A percentile compares a stretch with the other conserved stretches of the same genome.
Conservation (phyloP, 2,888 invertebrate genomes). For the Philereme transversata region DNA sequence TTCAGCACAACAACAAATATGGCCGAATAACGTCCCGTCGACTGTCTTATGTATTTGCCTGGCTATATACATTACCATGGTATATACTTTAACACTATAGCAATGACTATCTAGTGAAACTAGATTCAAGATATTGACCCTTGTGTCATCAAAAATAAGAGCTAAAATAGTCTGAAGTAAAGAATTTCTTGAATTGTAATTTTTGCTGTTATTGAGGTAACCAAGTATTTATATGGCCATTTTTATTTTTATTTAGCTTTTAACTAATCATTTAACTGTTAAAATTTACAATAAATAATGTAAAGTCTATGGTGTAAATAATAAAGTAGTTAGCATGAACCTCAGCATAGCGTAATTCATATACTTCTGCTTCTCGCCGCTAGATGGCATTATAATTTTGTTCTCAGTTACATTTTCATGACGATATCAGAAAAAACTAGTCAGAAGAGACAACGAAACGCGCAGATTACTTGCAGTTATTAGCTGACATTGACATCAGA, state of each 20-base stretch:
- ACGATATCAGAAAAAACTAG: too few species aligned
- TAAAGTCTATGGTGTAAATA: not conserved
- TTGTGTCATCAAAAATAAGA: not conserved
- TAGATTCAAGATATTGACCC: constrained; percentile 1
- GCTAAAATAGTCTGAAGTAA: not conserved
- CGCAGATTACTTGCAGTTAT: too few species aligned
- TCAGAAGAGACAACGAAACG: too few species aligned
- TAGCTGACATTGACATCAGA: too few species aligned
- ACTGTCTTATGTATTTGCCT: constrained; percentile 29
- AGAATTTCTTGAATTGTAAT: not conserved
- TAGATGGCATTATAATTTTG: constrained; percentile 4
- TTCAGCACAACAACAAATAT: constrained; percentile 92
- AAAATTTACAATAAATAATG: not conserved
- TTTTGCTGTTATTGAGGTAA: too few species aligned
- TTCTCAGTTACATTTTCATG: constrained; percentile 1
- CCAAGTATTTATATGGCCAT: not conserved
- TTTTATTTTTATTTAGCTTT: not conserved
- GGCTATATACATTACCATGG: constrained; percentile 3
- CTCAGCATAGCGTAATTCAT: not conserved
- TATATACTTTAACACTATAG: constrained; percentile 11
- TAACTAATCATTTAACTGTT: not conserved
- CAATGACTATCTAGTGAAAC: constrained; percentile 4
- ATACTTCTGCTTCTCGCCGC: not conserved
- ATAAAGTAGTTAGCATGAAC: not conserved
- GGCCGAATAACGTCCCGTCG: constrained; percentile 78